Evolutionary conservation across 1,140 invertebrate genomes (phyloP).

Genomic region (Harpegnathos saltator): DNA sequence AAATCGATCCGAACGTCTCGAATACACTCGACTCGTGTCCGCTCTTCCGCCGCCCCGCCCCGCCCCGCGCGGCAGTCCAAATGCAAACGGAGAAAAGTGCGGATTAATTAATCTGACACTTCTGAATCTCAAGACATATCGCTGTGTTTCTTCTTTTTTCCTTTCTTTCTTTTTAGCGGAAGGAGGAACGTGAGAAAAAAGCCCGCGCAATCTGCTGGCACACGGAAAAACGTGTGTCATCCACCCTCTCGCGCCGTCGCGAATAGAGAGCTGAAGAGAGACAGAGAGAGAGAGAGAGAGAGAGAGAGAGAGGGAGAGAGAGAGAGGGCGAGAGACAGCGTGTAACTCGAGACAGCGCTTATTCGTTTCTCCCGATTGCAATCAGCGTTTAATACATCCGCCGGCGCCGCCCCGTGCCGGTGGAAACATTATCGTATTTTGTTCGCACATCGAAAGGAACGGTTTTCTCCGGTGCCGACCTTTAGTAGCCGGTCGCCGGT

Average conservation of each 20-base stretch:
- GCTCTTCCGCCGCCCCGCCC: too few relatives aligned
- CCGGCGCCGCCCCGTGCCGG: conserved; percentile 17
- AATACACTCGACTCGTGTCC: background rate
- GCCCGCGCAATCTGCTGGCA: too few relatives aligned
- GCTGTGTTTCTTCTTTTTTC: too few relatives aligned
- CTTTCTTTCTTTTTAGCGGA: too few relatives aligned
- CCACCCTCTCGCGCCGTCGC: background rate
- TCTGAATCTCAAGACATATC: too few relatives aligned
- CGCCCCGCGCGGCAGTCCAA: background rate
- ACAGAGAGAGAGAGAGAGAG: too few relatives aligned
- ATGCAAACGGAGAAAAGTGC: too few relatives aligned
- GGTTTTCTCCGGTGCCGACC: conserved; percentile 52
- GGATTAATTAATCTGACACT: too few relatives aligned
- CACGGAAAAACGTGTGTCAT: background rate
- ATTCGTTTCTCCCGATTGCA: conserved; percentile 45
- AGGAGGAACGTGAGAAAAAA: too few relatives aligned
- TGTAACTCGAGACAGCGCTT: conserved; percentile 20
- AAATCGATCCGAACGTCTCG: conserved; percentile 27
- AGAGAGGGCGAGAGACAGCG: too few relatives aligned
- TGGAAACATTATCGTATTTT: conserved; percentile 60
- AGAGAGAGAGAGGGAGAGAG: too few relatives aligned
- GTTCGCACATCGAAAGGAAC: conserved; percentile 51
- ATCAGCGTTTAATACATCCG: conserved; percentile 59
- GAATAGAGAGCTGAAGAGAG: too few relatives aligned
- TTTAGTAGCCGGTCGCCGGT: conserved; percentile 44